Percentiles rank a stretch among this genome's conserved stretches.
phyloP scores from a whole-genome alignment of 2,888 invertebrate species.

The Platycheirus albimanus region DNA sequence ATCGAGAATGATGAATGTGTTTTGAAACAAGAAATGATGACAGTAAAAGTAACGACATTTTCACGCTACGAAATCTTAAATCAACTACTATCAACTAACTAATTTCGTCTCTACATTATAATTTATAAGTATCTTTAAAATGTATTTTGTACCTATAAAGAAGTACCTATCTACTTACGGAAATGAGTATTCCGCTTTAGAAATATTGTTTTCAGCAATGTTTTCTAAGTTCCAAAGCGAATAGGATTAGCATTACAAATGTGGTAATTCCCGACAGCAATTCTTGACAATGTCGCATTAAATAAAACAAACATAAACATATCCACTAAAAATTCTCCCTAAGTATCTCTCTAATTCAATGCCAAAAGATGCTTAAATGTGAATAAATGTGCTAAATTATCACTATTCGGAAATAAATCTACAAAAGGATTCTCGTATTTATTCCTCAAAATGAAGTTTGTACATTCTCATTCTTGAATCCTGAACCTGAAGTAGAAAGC shows the following conservation, averaged over 20 bases:
- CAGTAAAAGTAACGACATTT: too few species aligned
- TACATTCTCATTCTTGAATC: neutral
- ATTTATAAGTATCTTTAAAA: too few species aligned
- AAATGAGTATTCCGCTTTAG: too few species aligned
- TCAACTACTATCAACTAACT: too few species aligned
- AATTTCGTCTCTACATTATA: too few species aligned
- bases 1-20: too few species aligned
- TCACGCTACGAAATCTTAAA: too few species aligned
- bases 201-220: too few species aligned
- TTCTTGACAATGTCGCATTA: conserved; percentile 18
- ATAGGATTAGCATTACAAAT: conserved; percentile 7
- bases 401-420: conserved; percentile 4
- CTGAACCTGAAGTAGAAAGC: too few species aligned
- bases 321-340: conserved; percentile 1
- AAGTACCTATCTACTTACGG: too few species aligned
- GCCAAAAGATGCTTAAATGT: conserved; percentile 16
- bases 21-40: too few species aligned
- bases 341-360: conserved; percentile 7
- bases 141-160: too few species aligned
- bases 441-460: conserved; percentile 11
- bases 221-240: neutral
- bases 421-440: conserved; percentile 16
- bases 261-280: conserved; percentile 30
- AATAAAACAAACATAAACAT: conserved; percentile 7
- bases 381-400: conserved; percentile 10